Evolutionary conservation across 2,113 vertebrate genomes (phyloP), one percentile per base, ranked within the genome.

Genomic region (Ageneiosus marmoratus): DNA sequence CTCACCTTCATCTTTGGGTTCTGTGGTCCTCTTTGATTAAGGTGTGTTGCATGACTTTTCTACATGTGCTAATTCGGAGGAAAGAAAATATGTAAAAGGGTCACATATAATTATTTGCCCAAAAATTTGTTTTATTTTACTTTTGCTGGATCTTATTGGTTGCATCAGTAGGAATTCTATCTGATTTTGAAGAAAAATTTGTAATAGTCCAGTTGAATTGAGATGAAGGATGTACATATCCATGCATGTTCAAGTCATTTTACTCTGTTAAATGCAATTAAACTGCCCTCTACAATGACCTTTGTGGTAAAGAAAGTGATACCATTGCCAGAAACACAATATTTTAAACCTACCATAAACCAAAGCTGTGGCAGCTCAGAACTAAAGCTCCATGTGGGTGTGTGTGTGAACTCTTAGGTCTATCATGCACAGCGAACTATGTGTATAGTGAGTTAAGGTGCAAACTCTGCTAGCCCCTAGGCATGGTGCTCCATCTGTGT

Each of bases 401-500:
- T 62, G 69, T 6, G 41, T 32, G 16, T 79, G 80, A 48, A 29
- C 29, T 88, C 80, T 79, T 58, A 15, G 58, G 86, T 86, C 78
- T 76, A 50, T 86, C 70, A 77, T 53, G 51, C 58, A 32, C 46
- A 55, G 34, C 51, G 51, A 58, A 48, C 76, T 27, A 32, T 67
- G 77, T 32, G 41, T 29, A 65, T 79, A 55, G 77, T 78, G 82
- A 53, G 53, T 46, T 37, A 65, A 32, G 70, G 67, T 76, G 76
- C 63, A 53, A 51, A 81, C 44, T 77, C 75, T 78, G 70, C 62
- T 70, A 81, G 84, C 83, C 87, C 84, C 75, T 77, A 86, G 87
- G 89, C 86, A 62, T 48, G 63, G 80, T n/a, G 46, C 82, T 89
- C 89, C 86, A 89, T 90, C 86, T 90, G 86, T 87, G 77, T 62